Evolutionary conservation across 2,888 invertebrate genomes (phyloP).

Genomic region (Atrina japonica): DNA sequence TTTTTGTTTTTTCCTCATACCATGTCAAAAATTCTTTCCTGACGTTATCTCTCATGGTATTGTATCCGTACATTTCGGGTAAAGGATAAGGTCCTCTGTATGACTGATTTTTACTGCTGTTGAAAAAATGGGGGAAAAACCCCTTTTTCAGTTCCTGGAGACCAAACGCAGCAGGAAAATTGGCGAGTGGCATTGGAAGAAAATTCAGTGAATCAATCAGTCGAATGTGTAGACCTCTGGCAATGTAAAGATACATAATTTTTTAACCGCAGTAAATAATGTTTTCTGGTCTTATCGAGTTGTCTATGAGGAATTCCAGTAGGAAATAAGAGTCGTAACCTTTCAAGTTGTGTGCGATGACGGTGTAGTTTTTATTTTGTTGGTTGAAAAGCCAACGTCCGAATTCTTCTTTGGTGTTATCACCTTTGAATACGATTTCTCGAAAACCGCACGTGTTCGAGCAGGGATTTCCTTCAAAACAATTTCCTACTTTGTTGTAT

Average conservation of each 20-base stretch:
- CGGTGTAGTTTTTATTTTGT: slow-evolving; percentile 24
- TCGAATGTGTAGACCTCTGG: slow-evolving; percentile 40
- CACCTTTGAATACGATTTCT: slow-evolving; percentile 44
- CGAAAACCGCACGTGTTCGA: slow-evolving; percentile 41
- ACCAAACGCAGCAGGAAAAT: slow-evolving; percentile 46
- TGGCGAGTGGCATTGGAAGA: slow-evolving; percentile 47
- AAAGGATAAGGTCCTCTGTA: slow-evolving; percentile 50
- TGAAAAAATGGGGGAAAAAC: slow-evolving; percentile 55
- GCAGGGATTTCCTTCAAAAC: slow-evolving; percentile 20
- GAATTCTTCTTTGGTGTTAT: slow-evolving; percentile 31
- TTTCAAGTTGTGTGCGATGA: slow-evolving; percentile 41
- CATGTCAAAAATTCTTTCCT: slow-evolving; percentile 40
- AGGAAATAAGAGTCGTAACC: slow-evolving; percentile 29
- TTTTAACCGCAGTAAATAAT: slow-evolving; percentile 44
- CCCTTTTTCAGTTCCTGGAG: slow-evolving; percentile 47
- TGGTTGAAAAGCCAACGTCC: slow-evolving; percentile 37
- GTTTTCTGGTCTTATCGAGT: slow-evolving; percentile 28
- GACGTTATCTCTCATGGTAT: slow-evolving; percentile 41
- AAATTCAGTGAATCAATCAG: slow-evolving; percentile 53
- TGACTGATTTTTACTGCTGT: slow-evolving; percentile 39
- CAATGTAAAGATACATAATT: slow-evolving; percentile 43
- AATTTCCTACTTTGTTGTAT: slow-evolving; percentile 12
- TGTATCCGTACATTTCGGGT: slow-evolving; percentile 37
- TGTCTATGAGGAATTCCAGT: slow-evolving; percentile 33
- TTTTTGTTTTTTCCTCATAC: too few species aligned